Conservation (phyloP, 2,888 invertebrate species). For the Drosophila atroscutellata region DNA sequence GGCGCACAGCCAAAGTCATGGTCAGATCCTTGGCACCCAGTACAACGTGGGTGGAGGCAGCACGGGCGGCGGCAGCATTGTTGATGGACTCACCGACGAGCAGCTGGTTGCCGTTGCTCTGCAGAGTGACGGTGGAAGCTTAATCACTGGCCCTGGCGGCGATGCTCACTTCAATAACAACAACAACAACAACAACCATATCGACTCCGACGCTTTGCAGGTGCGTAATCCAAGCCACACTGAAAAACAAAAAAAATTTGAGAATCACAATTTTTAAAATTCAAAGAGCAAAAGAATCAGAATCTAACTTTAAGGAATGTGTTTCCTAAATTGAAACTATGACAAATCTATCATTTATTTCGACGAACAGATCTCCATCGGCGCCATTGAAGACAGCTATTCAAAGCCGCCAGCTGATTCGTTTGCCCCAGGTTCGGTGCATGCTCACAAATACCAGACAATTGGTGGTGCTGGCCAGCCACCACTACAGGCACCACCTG, state of each 20-base stretch:
- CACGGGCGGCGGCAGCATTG: slow-evolving; percentile 39
- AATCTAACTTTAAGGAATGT: not conserved
- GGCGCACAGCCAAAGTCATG: slow-evolving; percentile 2
- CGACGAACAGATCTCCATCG: slow-evolving; percentile 73
- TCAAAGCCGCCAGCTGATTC: slow-evolving; percentile 85
- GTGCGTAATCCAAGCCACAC: slow-evolving; percentile 41
- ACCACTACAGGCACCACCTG: slow-evolving; percentile 82
- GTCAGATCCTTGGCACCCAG: slow-evolving; percentile 44
- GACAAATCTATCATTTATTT: not conserved
- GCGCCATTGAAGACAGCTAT: slow-evolving; percentile 83
- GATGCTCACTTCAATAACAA: slow-evolving; percentile 71
- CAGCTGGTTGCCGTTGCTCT: slow-evolving; percentile 83
- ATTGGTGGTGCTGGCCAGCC: slow-evolving; percentile 70
- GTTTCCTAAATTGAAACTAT: not conserved
- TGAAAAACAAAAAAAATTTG: not conserved
- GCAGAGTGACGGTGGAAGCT: slow-evolving; percentile 64
- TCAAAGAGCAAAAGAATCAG: not conserved
- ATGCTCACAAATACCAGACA: slow-evolving; percentile 75
- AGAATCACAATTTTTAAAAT: not conserved
- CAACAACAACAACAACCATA: slow-evolving; percentile 44
- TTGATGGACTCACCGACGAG: slow-evolving; percentile 81
- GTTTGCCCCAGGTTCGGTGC: slow-evolving; percentile 82
- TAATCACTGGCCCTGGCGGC: slow-evolving; percentile 59
- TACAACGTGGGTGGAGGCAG: slow-evolving; percentile 42
- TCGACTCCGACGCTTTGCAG: slow-evolving; percentile 69